phyloP scores from a whole-genome alignment of 2,888 invertebrate species.

The Koerneria pararmatus region DNA sequence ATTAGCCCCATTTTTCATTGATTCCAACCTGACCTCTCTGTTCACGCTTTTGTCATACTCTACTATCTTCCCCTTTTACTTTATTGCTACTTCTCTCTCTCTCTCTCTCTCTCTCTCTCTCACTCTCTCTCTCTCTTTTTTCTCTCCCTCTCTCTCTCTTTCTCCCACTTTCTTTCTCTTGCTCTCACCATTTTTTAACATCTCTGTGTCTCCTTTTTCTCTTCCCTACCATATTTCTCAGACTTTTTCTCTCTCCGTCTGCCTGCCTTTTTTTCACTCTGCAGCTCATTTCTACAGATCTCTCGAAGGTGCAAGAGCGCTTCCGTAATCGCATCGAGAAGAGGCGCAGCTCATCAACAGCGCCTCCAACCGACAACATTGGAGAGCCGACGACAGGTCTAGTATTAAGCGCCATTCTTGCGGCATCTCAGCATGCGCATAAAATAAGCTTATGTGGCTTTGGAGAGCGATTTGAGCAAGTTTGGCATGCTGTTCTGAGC shows the following conservation, averaged over 20 bases:
- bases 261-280: too few species aligned
- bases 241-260: conserved; percentile 7
- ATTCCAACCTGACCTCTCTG: background rate
- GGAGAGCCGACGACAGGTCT: too few species aligned
- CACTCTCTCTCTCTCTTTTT: conserved; percentile 3
- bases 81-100: background rate
- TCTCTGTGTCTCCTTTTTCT: background rate
- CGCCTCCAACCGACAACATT: conserved; percentile 12
- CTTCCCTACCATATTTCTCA: background rate
- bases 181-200: conserved; percentile 8
- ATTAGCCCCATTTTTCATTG: too few species aligned
- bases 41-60: background rate
- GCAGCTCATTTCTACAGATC: conserved; percentile 45
- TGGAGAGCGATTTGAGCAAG: too few species aligned
- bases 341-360: conserved; percentile 32
- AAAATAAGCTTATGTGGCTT: too few species aligned
- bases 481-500: too few species aligned
- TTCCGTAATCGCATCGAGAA: conserved; percentile 59
- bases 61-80: background rate
- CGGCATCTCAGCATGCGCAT: too few species aligned
- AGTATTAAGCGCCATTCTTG: too few species aligned
- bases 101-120: background rate
- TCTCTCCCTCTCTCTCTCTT: conserved; percentile 1
- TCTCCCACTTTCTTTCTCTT: background rate
- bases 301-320: conserved; percentile 58